Percentiles rank a stretch among this genome's conserved stretches.
Evolutionary conservation across 1,140 invertebrate genomes (phyloP).

Genomic region (Habropoda laboriosa): DNA sequence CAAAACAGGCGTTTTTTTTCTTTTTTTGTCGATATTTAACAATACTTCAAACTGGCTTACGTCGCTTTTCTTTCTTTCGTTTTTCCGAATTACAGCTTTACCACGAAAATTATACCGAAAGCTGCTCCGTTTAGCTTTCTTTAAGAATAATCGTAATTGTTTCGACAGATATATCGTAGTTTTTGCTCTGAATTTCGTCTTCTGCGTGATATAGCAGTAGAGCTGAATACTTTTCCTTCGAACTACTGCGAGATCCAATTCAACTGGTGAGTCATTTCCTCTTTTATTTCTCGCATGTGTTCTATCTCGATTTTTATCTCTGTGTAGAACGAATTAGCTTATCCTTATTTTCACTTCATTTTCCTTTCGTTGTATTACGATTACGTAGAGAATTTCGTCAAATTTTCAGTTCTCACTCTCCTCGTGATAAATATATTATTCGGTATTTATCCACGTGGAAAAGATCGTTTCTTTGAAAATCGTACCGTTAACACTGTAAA

Average conservation of each 20-base stretch:
- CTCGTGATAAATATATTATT: too few relatives aligned
- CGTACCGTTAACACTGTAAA: not conserved
- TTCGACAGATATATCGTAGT: slow-evolving; percentile 18
- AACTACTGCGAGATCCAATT: slow-evolving; percentile 24
- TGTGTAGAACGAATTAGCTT: slow-evolving; percentile 16
- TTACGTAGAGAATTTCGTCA: not conserved
- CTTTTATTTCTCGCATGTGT: slow-evolving; percentile 30
- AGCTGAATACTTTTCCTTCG: slow-evolving; percentile 10
- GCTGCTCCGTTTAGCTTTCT: not conserved
- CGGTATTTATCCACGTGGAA: not conserved
- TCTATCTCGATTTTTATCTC: slow-evolving; percentile 2
- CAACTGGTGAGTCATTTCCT: slow-evolving; percentile 29
- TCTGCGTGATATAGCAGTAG: slow-evolving; percentile 12
- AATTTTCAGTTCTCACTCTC: not conserved
- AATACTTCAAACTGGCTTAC: not conserved
- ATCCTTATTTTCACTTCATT: not conserved
- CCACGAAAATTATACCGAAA: not conserved
- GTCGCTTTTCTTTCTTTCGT: slow-evolving; percentile 2
- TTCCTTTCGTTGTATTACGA: not conserved
- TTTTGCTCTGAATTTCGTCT: slow-evolving; percentile 26
- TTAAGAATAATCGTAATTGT: slow-evolving; percentile 13
- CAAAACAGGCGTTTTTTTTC: not conserved
- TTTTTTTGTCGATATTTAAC: not conserved
- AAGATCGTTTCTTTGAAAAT: not conserved
- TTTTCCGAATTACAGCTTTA: slow-evolving; percentile 6